A percentile compares a stretch with the other conserved stretches of the same genome.
phyloP scores from a whole-genome alignment of 2,888 invertebrate species.

The Dinocampus coccinellae region DNA sequence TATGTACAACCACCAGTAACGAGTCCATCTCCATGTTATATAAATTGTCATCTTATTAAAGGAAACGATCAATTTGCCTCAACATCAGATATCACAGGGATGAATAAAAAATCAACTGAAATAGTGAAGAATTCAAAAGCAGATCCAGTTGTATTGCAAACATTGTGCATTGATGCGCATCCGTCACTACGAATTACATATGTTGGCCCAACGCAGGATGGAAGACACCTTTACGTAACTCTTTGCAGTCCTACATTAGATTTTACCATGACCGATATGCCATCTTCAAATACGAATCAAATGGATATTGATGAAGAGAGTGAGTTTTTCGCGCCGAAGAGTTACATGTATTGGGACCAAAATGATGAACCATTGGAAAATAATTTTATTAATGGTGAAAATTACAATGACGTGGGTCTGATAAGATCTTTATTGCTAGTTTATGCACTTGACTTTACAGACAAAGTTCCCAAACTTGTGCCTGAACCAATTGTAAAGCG shows the following conservation, averaged over 20 bases:
- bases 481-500: conserved; percentile 75
- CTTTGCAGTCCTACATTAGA: conserved; percentile 50
- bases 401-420: conserved; percentile 55
- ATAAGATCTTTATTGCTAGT: conserved; percentile 71
- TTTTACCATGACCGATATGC: conserved; percentile 62
- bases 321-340: conserved; percentile 61
- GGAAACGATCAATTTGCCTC: conserved; percentile 60
- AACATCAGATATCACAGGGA: conserved; percentile 59
- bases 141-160: conserved; percentile 64
- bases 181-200: conserved; percentile 59
- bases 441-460: conserved; percentile 72
- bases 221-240: conserved; percentile 61
- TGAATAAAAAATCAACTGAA: conserved; percentile 59
- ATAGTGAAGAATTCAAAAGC: conserved; percentile 55
- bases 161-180: conserved; percentile 61
- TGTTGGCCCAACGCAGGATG: conserved; percentile 60
- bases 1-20: conserved; percentile 46
- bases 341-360: conserved; percentile 74
- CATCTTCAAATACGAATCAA: conserved; percentile 58
- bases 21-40: conserved; percentile 58
- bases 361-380: conserved; percentile 73
- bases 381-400: conserved; percentile 73
- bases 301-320: conserved; percentile 68
- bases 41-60: conserved; percentile 64
- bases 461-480: conserved; percentile 71